Base-by-base conservation (phyloP, 2,797 vertebrate genomes). In the Pseudotriccus pelzelni region DNA sequence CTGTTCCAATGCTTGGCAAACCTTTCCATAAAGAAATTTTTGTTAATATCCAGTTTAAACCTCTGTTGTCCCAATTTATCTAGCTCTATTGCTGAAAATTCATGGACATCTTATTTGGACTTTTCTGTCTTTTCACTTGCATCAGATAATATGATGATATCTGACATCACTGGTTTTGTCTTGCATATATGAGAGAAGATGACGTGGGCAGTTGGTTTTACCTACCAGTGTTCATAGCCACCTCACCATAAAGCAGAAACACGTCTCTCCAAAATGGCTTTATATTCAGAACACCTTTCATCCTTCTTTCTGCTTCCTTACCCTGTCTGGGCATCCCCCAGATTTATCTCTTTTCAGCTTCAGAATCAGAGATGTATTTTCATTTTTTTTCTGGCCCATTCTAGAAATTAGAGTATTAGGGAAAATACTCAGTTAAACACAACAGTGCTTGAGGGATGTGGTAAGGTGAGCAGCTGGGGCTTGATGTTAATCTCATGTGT, bases 241-340 rank as follows among this genome's bases (percentile, higher is more conserved):
- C 19, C 34, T 87, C 75, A 52, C 39, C 39, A 36, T 17, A 46
- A 85, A 55, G 36, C 49, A 93, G 81, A 64, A 52, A 84, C 0
- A 1, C 37, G 39, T 24, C 55, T 87, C 50, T 85, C 41, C 39
- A 37, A 68, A 75, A 49, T 0, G 3, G 24, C 36, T 88, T 53
- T 62, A 24, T 21, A 24, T 21, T 64, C 34, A 70, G 46, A 75
- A 66, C 44, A 62, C 5, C 37, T 82, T 80, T 59, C 32, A 55
- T 63, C 64, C 27, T 67, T 69, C 62, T 87, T 91, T 77, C 43
- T 75, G 49, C 15, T 76, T 85, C 47, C 23, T 89, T 72, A 55
- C 11, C 23, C 23, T 67, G 50, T 32, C n/a, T 47, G 21, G 17
- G 43, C 32, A 73, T 46, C 36, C 25, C 50, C 46, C 27, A 70